Base-by-base conservation (phyloP, 1,140 invertebrate species). In the Trinorchestia longiramus region DNA sequence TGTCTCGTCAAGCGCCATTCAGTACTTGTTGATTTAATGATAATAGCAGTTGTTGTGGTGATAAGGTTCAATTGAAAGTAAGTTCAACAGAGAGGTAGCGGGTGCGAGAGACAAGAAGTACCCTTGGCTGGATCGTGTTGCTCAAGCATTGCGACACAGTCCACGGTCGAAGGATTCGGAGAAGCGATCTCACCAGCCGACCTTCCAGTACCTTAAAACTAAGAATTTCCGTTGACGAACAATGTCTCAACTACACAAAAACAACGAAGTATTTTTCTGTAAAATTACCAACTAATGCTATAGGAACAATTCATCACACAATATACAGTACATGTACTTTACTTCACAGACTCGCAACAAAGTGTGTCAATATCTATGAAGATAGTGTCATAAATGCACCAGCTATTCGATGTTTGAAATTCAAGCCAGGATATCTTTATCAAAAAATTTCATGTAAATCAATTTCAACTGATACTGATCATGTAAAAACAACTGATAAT, bases 121-220 rank as follows among this genome's bases (percentile, higher is more conserved):
- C 88, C 41, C 88, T 43, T 42, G 88, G 88, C 88, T 42, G 43
- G 88, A 77, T n/a, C n/a, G 88, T 90, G n/a, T 90, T 90, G 88
- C 88, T 42, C 88, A 90, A 90, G 88, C 88, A 41, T 90, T 90
- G 88, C 88, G 88, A 42, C 88, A 90, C 88, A 41, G 88, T 41
- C 88, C 88, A 42, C 88, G 88, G 43, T 41, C 43, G 41, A 43
- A 41, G 88, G 88, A 41, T 90, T 90, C 88, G 28, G 43, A 90
- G 88, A 90, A 90, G 88, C 41, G 88, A 90, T 90, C 88, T 41
- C 43, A 43, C 43, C 88, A 28, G 88, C 11, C 88, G 41, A 42
- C 88, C 88, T 90, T 90, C 88, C 88, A 90, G 88, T 43, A 43
- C 4, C 41, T 42, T 28, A 90, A 41, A n/a, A 17, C 41, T 41